Percentiles rank a stretch among this genome's conserved stretches.
These are phyloP conservation scores for Corydoras maculifer DNA, from an alignment of 2,113 vertebrate species.

Conservation along the genomic window DNA sequence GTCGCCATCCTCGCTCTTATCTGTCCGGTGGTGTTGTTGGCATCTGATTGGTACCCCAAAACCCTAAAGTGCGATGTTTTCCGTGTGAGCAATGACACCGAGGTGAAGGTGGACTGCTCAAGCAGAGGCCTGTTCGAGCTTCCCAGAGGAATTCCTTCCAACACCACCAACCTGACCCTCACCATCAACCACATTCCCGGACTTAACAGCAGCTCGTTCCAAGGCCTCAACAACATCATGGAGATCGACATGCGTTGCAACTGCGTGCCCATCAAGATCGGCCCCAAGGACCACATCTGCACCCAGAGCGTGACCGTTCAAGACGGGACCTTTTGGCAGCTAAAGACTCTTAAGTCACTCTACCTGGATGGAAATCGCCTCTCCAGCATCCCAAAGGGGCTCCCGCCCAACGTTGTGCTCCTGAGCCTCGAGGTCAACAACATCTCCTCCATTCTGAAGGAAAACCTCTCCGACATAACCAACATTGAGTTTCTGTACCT, in stretches of 20 bases:
- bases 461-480: conserved; percentile 70
- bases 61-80: conserved; percentile 81
- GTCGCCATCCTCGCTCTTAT: conserved; percentile 9
- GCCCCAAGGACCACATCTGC: conserved; percentile 77
- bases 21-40: conserved; percentile 41
- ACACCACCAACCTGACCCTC: conserved; percentile 83
- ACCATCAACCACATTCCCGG: conserved; percentile 82
- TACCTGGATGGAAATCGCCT: conserved; percentile 91
- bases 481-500: conserved; percentile 77
- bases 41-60: conserved; percentile 75
- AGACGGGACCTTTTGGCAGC: conserved; percentile 64
- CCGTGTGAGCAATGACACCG: conserved; percentile 31
- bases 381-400: conserved; percentile 69
- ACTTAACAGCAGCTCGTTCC: conserved; percentile 71
- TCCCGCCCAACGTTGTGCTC: conserved; percentile 72
- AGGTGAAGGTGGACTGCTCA: conserved; percentile 79
- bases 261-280: conserved; percentile 78
- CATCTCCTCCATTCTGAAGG: conserved; percentile 69
- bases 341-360: conserved; percentile 70
- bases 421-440: conserved; percentile 88
- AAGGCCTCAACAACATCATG: conserved; percentile 65
- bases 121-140: conserved; percentile 67
- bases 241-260: conserved; percentile 94
- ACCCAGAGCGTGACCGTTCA: conserved; percentile 53
- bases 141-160: conserved; percentile 74